Base-by-base conservation (phyloP, 2,888 invertebrate genomes). In the Trichopria drosophilae region DNA sequence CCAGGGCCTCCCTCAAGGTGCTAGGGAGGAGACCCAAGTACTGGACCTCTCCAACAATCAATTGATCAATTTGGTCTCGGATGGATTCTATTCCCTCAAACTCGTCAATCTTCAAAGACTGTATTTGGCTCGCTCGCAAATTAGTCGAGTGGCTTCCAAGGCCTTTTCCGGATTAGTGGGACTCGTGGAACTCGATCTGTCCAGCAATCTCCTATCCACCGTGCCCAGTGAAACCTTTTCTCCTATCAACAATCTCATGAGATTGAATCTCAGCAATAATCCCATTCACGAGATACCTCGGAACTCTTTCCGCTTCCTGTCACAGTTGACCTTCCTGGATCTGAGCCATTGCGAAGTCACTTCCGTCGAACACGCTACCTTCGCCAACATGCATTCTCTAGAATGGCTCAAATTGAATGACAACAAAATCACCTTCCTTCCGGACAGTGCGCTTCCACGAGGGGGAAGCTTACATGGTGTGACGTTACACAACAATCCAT, bases 41-140 rank as follows among this genome's bases (percentile, higher is more conserved):
- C 79, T 93, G 46, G 90, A 93, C 73, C 84, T 93, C 67, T 83
- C 87, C 28, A 88, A 87, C 43, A 94, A 93, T 77, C 86, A 88
- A 65, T 78, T 94, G 58, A 86, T 88, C 76, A 84, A 84, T 16
- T 77, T 94, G 57, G 86, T 85, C 59, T 83, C 85, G 60, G 89
- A 91, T 74, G 83, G 87, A 26, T 93, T 94, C 68, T 82, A 86
- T 58, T 84, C 84, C 62, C 81, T 90, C 68, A 87, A 87, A 37
- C 78, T 94, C 63, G 83, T 89, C 56, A 92, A 94, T 78, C 79
- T 94, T 57, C 93, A 94, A 76, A 88, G 90, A 75, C 87, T 94
- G 63, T 92, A 86, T 74, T 76, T 93, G 58, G 82, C 87, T 51
- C 82, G 86, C 66, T 93, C 93, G 73, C 83, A 85, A 62, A 81